Evolutionary conservation across 2,888 invertebrate genomes (phyloP).

Genomic region (Synanthedon vespiformis): DNA sequence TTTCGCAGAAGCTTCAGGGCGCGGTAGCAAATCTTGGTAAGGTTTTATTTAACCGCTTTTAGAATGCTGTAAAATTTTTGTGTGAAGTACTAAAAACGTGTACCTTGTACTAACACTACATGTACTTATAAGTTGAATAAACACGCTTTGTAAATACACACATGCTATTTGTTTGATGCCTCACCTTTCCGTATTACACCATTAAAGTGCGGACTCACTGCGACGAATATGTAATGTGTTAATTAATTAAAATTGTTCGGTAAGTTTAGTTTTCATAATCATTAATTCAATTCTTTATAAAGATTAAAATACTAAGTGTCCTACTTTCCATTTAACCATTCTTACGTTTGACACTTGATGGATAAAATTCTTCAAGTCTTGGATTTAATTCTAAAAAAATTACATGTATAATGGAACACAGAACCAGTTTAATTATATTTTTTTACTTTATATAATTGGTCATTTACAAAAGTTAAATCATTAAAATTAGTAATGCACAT

Average conservation of each 20-base stretch:
- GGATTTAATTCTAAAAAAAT: background rate
- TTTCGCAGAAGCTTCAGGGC: slow-evolving; percentile 14
- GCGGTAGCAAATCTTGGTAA: slow-evolving; percentile 19
- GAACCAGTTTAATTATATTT: too few relatives aligned
- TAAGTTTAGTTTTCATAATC: background rate
- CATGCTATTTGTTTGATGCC: slow-evolving; percentile 45
- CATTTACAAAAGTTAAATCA: too few relatives aligned
- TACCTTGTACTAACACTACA: slow-evolving; percentile 30
- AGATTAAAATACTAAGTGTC: background rate
- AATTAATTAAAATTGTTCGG: slow-evolving; percentile 2
- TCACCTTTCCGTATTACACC: slow-evolving; percentile 31
- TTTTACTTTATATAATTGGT: too few relatives aligned
- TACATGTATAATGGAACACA: background rate
- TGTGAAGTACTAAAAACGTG: slow-evolving; percentile 24
- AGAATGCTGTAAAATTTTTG: slow-evolving; percentile 28
- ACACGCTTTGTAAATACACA: slow-evolving; percentile 34
- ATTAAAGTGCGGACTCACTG: slow-evolving; percentile 7
- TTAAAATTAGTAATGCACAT: too few relatives aligned
- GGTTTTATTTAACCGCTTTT: slow-evolving; percentile 17
- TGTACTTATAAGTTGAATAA: slow-evolving; percentile 42
- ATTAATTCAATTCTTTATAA: background rate
- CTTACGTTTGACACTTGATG: too few relatives aligned
- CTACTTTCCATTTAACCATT: background rate
- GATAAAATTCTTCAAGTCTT: background rate
- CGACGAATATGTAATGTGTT: slow-evolving; percentile 1